Evolutionary conservation across 1,140 invertebrate species (phyloP), one percentile per base, ranked within the genome.

Genomic region (Cotesia vestalis): DNA sequence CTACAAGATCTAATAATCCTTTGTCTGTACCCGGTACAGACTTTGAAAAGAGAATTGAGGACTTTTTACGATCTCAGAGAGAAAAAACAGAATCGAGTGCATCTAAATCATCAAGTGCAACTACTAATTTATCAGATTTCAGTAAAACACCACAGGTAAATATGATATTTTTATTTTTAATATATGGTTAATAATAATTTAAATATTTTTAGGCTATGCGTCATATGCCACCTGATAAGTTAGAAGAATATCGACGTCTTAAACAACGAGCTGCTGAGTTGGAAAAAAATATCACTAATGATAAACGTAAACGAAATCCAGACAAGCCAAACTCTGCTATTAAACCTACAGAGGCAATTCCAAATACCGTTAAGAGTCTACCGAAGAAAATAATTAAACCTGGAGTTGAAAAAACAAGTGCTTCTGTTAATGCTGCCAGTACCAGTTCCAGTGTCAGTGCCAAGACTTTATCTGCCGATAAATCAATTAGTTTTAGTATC

Each of bases 231-330:
- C 80, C 74, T 51, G 83, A 84, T 0, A 80, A 81, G 20, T 85
- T 87, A 78, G 84, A 85, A 69, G 86, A 87, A 63, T 88, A 88
- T 73, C 82, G 82, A 34, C 81, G 85, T 35, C 71, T 88, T n/a
- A 87, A 87, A 17, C 83, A 85, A 60, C 76, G 85, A 57, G 85
- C 87, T 17, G 35, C 81, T 4, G 81, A 86, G 70, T 80, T 78
- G 4, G 84, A 85, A 66, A 40, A 67, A 81, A 80, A 81, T 40
- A 79, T 70, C 51, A 73, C 72, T 1, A 53, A 71, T 35, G 71
- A 70, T 11, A 74, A 61, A 14, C 66, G 53, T 64, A 34, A 20
- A n/a, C 3, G 14, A 17, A 75, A 77, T 17, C 46, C 27, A 9
- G 73, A 59, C 34, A 11, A 38, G 9, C 12, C 52, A 4, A 34